Evolutionary conservation across 1,140 invertebrate species (phyloP), one percentile per base, ranked within the genome.

Genomic region (Galleria mellonella): DNA sequence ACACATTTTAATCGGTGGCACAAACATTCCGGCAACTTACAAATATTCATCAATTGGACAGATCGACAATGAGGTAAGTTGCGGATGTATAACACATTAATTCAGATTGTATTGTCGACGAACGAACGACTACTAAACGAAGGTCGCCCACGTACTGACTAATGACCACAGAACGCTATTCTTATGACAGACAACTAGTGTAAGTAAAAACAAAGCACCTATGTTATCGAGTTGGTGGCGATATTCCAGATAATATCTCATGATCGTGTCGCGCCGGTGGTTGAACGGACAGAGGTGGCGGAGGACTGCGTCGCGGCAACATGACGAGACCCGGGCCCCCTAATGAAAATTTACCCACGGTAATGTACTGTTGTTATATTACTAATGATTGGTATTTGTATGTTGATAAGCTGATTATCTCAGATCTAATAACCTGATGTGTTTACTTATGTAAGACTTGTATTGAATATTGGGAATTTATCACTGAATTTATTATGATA

Each of bases 271-370:
- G 33, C 23, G 43, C 28, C 3, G 41, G 9, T 9, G 36, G 14
- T 32, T 32, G 13, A 17, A 31, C 1, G 1, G 15, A 29, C n/a
- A 5, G 9, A 10, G 8, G 28, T 28, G 40, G 42, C 33, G 57
- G 55, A 51, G 55, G 43, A 65, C 49, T 31, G 47, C 52, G 55
- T 62, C 62, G 14, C 38, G 52, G 51, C 56, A 43, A 48, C 57
- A 90, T 90, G 88, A 90, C 88, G 58, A 89, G 91, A 71, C 90
- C 92, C 10, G 90, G 90, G 36, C 91, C 93, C 13, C 93, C 93
- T 43, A 92, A 93, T 79, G 93, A 95, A 62, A 94, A 95, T 72
- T 88, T 95, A 43, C 90, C 92, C 32, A 94, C 73, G 9, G 77
- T 82, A 45, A n/a, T 67, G 67, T 68, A 32, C 17, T 15, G 2